A percentile compares a stretch with the other conserved stretches of the same genome.
These are phyloP conservation scores for Bubo blakistoni DNA, from an alignment of 2,113 vertebrate species.

Conservation along the genomic window DNA sequence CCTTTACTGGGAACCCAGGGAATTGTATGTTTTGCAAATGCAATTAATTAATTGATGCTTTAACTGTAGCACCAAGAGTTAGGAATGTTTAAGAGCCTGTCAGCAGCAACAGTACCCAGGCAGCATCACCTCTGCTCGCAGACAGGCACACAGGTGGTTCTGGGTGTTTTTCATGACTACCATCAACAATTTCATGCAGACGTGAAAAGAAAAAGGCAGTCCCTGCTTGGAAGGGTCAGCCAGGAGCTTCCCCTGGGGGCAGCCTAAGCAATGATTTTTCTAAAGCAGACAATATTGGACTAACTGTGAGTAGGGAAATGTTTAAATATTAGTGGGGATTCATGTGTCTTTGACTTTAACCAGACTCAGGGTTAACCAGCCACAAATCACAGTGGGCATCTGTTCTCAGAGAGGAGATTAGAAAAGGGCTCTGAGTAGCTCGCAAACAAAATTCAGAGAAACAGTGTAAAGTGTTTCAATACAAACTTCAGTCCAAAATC, in stretches of 20 bases:
- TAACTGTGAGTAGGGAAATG: background rate
- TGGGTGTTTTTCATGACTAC: background rate
- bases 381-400: background rate
- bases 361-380: background rate
- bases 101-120: background rate
- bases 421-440: background rate
- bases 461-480: background rate
- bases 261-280: background rate
- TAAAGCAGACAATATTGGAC: background rate
- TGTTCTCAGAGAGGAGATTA: background rate
- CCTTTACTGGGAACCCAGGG: background rate
- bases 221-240: background rate
- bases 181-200: background rate
- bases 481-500: background rate
- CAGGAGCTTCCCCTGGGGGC: background rate
- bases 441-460: background rate
- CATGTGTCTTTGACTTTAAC: background rate
- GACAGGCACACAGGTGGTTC: rapidly evolving
- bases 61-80: background rate
- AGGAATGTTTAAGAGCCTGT: background rate
- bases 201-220: background rate
- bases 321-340: background rate
- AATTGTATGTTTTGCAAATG: background rate
- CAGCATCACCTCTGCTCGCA: background rate
- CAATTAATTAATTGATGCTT: background rate